Evolutionary conservation across 2,888 invertebrate species (phyloP), one percentile per base, ranked within the genome.

Genomic region (Micoletzkya japonica): DNA sequence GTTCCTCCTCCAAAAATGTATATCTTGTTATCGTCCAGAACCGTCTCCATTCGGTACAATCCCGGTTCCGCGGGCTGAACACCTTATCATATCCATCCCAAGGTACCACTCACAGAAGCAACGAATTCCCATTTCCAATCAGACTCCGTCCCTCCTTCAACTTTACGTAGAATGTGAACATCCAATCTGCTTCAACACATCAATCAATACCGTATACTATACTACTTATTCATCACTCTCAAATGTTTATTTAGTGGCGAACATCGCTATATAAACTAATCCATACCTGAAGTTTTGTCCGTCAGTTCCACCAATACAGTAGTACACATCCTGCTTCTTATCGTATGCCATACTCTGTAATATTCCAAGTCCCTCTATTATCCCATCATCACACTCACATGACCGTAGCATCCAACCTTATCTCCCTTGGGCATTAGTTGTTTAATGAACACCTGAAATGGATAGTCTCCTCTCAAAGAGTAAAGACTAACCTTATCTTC

Each of bases 1-100:
- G 56, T 67, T 54, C 67, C 67, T 57, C 67, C 67, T 20, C 67
- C 67, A 24, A 67, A 67, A 20, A 67, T 10, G 37, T 56, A 67
- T 17, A 67, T 67, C 3, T 28, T 24, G 26, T 56, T 56, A 0
- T 67, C 39, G n/a, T 67, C 54, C 37, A 56, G 54, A 56, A 56
- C 37, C 14, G 56, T 37, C 39, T 67, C 67, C 67, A 67, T 54
- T 26, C 67, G 32, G 30, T 67, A 67, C n/a, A 54, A 14, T 10
- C 67, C 67, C 14, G 54, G 32, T 4, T 67, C 67, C 10, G n/a
- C 28, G 14, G 6, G 54, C 67, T 67, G 56, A 26, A 56, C 24
- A 14, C 24, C 30, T 10, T 59, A 26, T 20, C 17, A 2, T 30
- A 49, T 7, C 4, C 20, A 61, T 14, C 44, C 44, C 10, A 44